Percentiles rank a stretch among this genome's conserved stretches.
Conservation (phyloP, 2,888 invertebrate genomes). For the Drosophila hawaiiensis region DNA sequence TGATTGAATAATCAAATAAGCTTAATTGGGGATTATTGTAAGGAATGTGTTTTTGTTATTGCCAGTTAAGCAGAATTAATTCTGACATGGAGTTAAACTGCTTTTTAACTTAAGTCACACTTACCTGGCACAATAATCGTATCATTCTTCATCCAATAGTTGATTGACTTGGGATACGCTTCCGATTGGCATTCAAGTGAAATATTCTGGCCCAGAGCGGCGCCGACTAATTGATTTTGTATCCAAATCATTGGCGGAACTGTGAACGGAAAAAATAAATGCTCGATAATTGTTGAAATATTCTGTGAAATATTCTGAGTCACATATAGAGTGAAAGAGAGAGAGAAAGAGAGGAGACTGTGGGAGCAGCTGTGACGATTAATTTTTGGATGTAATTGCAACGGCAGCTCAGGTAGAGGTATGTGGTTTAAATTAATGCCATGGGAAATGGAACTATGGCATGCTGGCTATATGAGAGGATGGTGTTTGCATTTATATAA, state of each 20-base stretch:
- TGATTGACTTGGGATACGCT: slow-evolving; percentile 90
- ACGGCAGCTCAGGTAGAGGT: slow-evolving; percentile 45
- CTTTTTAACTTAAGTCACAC: slow-evolving; percentile 20
- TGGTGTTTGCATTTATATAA: slow-evolving; percentile 54
- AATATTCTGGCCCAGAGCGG: slow-evolving; percentile 88
- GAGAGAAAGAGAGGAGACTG: neutral
- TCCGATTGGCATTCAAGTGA: slow-evolving; percentile 90
- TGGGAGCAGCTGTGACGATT: slow-evolving; percentile 22
- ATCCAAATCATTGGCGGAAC: slow-evolving; percentile 91
- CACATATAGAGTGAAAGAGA: neutral
- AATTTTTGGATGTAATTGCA: slow-evolving; percentile 48
- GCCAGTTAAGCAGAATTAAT: neutral
- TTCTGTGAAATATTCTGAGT: neutral
- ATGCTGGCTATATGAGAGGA: slow-evolving; percentile 19
- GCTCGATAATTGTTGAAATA: slow-evolving; percentile 8
- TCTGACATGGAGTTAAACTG: neutral
- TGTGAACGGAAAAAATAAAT: slow-evolving; percentile 76
- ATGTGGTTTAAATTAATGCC: slow-evolving; percentile 42
- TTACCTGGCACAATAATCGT: slow-evolving; percentile 88
- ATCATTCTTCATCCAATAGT: slow-evolving; percentile 89
- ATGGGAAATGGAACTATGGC: slow-evolving; percentile 8
- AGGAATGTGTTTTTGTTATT: neutral
- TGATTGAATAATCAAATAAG: neutral
- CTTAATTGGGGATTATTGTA: neutral
- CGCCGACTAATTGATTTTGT: slow-evolving; percentile 90